phyloP scores from a whole-genome alignment of 1,140 invertebrate genomes.

The Lysiphlebus fabarum region DNA sequence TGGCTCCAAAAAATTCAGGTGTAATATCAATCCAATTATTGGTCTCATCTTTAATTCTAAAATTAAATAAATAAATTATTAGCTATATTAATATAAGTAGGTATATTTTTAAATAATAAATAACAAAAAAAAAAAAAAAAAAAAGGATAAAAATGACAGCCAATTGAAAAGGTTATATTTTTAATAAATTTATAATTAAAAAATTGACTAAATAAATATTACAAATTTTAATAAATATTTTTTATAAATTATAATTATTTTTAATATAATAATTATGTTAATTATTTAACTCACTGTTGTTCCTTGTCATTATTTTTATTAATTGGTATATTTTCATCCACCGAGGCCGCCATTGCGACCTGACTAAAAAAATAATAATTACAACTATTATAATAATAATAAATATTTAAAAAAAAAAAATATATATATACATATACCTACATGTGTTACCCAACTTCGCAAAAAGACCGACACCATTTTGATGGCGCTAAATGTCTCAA shows the following conservation, averaged over 20 bases:
- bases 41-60: conserved; percentile 48
- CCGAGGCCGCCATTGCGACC: conserved; percentile 42
- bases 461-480: no score
- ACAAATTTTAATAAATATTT: background rate
- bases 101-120: no score
- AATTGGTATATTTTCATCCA: conserved; percentile 43
- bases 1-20: conserved; percentile 69
- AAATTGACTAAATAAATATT: background rate
- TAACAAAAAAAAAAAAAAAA: conserved; percentile 26
- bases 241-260: background rate
- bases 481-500: no score
- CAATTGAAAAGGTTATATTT: conserved; percentile 22
- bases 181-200: conserved; percentile 1
- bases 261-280: background rate
- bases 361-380: conserved; percentile 8
- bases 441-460: no score
- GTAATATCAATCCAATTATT: conserved; percentile 79
- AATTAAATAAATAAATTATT: no score
- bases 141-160: conserved; percentile 8
- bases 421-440: no score
- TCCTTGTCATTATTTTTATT: conserved; percentile 49
- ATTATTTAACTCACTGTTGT: conserved; percentile 38
- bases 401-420: no score
- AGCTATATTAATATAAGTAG: no score
- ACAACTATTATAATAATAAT: no score